Base-by-base conservation (phyloP, 1,140 invertebrate genomes). In the Camponotus floridanus region DNA sequence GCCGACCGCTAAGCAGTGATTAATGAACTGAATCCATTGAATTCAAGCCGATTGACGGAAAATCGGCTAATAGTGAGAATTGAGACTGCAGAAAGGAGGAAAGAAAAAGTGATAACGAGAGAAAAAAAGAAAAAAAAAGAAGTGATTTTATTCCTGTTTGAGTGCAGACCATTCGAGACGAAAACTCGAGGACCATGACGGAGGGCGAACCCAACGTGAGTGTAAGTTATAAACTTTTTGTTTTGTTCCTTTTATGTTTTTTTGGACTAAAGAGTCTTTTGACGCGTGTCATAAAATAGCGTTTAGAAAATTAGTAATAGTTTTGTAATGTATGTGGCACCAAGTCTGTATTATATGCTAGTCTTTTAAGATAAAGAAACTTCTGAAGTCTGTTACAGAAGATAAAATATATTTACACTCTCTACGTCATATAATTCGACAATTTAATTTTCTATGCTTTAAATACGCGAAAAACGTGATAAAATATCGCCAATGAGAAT, bases 21-120 rank as follows among this genome's bases (percentile, higher is more conserved):
- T 84, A 86, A 86, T 86, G 85, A 68, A 86, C 70, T 65, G 62
- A 31, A 74, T 73, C 62, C 36, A 68, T 83, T 86, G 85, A 86
- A 86, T 64, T 61, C 36, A 13, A n/a, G 48, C 8, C 48, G 51
- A 76, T 13, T 18, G 80, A 76, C 85, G 71, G 81, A 76, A 85
- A 85, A 83, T 83, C 55, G 55, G 68, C 31, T 39, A 39, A 57
- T 74, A 73, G 79, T 74, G 79, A 73, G 21, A 73, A 74, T 83
- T 74, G 68, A 42, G 39, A 83, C n/a, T 80, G 62, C 13, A 68
- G 48, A 70, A 68, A 59, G 48, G 33, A 61, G 6, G 45, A 18
- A 48, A 45, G 33, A 76, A 33, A 51, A 33, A 71, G 11, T 26
- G 51, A 33, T 31, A 31, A 15, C 48, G 18, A 45, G 15, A 71